Conservation (phyloP, 2,113 vertebrate genomes). For the Barnardius zonarius region DNA sequence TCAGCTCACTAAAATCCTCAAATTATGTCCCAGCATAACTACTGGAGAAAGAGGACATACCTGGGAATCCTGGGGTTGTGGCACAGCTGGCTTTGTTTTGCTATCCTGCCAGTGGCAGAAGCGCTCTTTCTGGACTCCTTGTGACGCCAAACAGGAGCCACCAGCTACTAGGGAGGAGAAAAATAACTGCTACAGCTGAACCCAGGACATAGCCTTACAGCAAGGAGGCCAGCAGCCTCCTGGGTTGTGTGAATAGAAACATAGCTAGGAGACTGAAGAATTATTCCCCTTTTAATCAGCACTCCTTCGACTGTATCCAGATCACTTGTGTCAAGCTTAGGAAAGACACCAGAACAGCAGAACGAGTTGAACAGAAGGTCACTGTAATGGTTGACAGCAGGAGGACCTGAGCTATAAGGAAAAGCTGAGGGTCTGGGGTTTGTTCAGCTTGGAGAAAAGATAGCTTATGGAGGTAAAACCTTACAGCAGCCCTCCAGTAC, state of each 20-base stretch:
- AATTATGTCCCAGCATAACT: not conserved
- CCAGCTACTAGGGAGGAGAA: not conserved
- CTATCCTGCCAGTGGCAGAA: not conserved
- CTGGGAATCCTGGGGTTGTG: not conserved
- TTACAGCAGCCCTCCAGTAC: not conserved
- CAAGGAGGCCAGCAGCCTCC: not conserved
- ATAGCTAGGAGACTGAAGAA: not conserved
- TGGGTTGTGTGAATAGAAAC: not conserved
- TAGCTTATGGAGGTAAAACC: rapidly evolving
- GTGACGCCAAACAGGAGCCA: not conserved
- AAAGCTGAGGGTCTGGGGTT: not conserved
- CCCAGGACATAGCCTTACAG: not conserved
- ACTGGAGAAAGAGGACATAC: not conserved
- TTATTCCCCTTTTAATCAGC: not conserved
- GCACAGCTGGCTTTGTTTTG: not conserved
- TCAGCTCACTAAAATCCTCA: not conserved
- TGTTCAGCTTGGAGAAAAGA: not conserved
- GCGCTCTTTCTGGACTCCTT: not conserved
- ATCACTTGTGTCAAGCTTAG: not conserved
- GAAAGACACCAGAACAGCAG: not conserved
- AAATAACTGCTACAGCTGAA: not conserved
- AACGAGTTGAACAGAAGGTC: not conserved
- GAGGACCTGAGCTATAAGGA: not conserved
- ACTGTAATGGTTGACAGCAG: not conserved
- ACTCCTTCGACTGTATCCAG: not conserved